Conservation (phyloP, 2,113 vertebrate species). For the Psilopsiagon aurifrons region DNA sequence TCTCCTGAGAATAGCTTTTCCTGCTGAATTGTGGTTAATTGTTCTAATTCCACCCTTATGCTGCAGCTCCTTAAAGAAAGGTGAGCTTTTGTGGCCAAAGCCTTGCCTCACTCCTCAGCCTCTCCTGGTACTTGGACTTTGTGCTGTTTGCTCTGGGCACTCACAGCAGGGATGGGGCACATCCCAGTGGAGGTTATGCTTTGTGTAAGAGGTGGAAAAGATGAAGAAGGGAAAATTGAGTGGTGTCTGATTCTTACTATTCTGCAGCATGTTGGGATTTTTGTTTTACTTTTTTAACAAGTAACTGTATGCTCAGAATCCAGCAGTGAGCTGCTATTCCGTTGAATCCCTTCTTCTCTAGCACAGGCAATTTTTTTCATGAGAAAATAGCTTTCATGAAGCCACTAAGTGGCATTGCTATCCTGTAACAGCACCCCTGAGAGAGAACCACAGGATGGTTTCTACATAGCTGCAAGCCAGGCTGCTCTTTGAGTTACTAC, state of each 20-base stretch:
- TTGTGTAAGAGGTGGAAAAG: not conserved
- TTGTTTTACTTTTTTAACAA: not conserved
- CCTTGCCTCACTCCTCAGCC: not conserved
- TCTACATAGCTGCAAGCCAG: not conserved
- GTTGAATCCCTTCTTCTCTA: not conserved
- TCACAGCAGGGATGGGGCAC: accelerated
- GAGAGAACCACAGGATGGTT: not conserved
- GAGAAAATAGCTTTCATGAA: not conserved
- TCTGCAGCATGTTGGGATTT: not conserved
- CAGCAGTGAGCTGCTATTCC: not conserved
- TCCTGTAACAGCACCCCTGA: not conserved
- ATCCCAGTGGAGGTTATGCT: not conserved
- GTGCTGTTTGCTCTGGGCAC: not conserved
- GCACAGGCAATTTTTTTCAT: not conserved
- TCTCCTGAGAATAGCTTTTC: not conserved
- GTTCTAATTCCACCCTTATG: not conserved
- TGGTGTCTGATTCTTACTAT: not conserved
- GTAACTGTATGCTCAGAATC: not conserved
- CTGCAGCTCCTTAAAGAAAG: not conserved
- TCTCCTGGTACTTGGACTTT: accelerated
- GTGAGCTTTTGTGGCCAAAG: not conserved
- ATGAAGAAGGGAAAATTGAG: not conserved
- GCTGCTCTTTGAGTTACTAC: not conserved
- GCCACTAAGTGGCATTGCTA: constrained; percentile 44
- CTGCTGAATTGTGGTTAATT: not conserved